A percentile compares a stretch with the other conserved stretches of the same genome.
These are phyloP conservation scores for Chelon labrosus DNA, from an alignment of 2,797 vertebrate species.

Conservation along the genomic window DNA sequence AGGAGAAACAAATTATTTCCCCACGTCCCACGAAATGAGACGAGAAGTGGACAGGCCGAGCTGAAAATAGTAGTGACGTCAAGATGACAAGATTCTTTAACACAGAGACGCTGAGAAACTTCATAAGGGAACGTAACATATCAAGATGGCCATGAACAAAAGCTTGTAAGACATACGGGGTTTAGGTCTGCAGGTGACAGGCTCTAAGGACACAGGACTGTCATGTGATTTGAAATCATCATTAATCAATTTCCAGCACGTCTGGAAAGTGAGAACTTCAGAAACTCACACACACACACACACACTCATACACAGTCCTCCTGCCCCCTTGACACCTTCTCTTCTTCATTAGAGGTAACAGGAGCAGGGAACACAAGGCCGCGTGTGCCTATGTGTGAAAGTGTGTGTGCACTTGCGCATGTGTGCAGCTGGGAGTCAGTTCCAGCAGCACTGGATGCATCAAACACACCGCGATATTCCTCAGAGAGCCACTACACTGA, in stretches of 20 bases:
- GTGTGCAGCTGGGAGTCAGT: constrained; percentile 68
- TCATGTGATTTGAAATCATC: constrained; percentile 39
- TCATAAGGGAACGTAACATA: constrained; percentile 18
- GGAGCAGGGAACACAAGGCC: constrained; percentile 66
- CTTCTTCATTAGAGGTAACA: constrained; percentile 77
- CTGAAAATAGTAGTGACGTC: constrained; percentile 31
- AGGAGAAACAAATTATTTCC: constrained; percentile 39
- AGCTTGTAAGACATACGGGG: constrained; percentile 14
- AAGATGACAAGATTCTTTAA: constrained; percentile 19
- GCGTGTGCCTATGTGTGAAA: constrained; percentile 34
- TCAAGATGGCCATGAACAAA: constrained; percentile 34
- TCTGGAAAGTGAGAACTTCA: constrained; percentile 23
- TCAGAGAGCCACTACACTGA: constrained; percentile 68
- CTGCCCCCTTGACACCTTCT: constrained; percentile 56
- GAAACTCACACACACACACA: constrained; percentile 17
- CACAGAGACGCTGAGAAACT: constrained; percentile 19
- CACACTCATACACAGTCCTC: constrained; percentile 28
- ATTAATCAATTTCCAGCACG: constrained; percentile 45
- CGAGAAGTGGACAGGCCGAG: constrained; percentile 39
- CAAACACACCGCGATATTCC: constrained; percentile 74
- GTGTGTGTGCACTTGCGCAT: constrained; percentile 25
- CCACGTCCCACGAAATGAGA: constrained; percentile 43
- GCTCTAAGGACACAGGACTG: constrained; percentile 34
- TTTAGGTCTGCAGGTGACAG: constrained; percentile 26
- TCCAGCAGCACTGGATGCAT: constrained; percentile 76